A percentile compares a stretch with the other conserved stretches of the same genome.
Evolutionary conservation across 1,140 invertebrate genomes (phyloP).

Genomic region (Panulirus ornatus): DNA sequence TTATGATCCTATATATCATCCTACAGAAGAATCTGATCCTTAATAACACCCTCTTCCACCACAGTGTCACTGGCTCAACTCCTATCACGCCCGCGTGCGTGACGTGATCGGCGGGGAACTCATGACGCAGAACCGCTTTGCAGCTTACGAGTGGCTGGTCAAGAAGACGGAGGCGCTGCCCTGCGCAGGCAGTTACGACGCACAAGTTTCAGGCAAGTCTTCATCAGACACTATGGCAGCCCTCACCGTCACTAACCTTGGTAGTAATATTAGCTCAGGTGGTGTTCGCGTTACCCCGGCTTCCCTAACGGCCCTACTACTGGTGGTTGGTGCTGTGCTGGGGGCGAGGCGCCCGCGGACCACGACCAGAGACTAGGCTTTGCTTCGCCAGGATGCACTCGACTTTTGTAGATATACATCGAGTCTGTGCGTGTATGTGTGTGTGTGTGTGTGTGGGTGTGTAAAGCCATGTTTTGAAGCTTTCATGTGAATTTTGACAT

Average conservation of each 20-base stretch:
- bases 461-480: not conserved
- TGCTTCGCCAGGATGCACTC: too few species aligned
- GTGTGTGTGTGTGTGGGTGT: not conserved
- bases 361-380: too few species aligned
- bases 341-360: too few species aligned
- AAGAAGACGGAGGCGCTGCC: conserved; percentile 83
- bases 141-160: conserved; percentile 89
- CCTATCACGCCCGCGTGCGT: conserved; percentile 87
- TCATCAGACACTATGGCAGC: conserved; percentile 56
- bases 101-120: conserved; percentile 85
- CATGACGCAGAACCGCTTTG: conserved; percentile 83
- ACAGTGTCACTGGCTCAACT: conserved; percentile 87
- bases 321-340: not conserved
- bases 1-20: too few species aligned
- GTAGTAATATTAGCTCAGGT: not conserved
- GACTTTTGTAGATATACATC: too few species aligned
- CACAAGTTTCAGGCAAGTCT: conserved; percentile 50
- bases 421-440: too few species aligned
- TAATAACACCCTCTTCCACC: too few species aligned
- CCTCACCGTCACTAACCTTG: conserved; percentile 4
- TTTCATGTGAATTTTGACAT: not conserved
- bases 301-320: not conserved
- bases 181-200: conserved; percentile 7
- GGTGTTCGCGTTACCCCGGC: not conserved
- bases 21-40: too few species aligned